Base-by-base conservation (phyloP, 2,888 invertebrate species). In the Drosophila peninsularis region DNA sequence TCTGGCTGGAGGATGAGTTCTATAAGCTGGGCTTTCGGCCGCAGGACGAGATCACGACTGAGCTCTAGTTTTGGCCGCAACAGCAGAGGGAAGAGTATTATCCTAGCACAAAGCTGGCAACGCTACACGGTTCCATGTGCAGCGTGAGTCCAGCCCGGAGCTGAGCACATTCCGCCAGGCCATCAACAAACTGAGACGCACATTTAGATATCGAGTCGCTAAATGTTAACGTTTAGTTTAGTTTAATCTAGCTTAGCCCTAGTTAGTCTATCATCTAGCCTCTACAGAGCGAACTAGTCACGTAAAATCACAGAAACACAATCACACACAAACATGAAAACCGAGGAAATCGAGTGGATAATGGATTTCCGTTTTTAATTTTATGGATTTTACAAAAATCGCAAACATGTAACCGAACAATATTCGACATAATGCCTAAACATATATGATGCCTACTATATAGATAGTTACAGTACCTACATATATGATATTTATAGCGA, bases 41-140 rank as follows among this genome's bases (percentile, higher is more conserved):
- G 53, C 97, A 97, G 93, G 97, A 97, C 92, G 97, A 97, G 93
- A 96, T 97, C 83, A 97, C 97, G 88, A 97, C 97, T 88, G 97
- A 97, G 94, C 94, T 96, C 92, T 97, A 91, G 84, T 69, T 62
- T 62, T 57, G 55, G 72, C 63, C 41, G 44, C 62, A n/a, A 13
- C 36, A 37, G n/a, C 24, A 17, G 37, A 14, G 37, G 37, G 56
- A 30, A 61, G 71, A 85, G 82, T 82, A 86, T 83, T 86, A 83
- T 67, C 53, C 70, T 71, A 68, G 67, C 75, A 66, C 61, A 68
- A 54, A 49, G 72, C 77, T 84, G 81, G 67, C 79, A 53, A 52
- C 68, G 83, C 87, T 84, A 86, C 71, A 69, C 64, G 55, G 2
- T 30, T 17, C 34, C 34, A 54, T 54, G 63, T 78, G 69, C 66